These are phyloP conservation scores for Phymastichus coffea DNA, from an alignment of 1,140 invertebrate genomes.

Conservation along the genomic window DNA sequence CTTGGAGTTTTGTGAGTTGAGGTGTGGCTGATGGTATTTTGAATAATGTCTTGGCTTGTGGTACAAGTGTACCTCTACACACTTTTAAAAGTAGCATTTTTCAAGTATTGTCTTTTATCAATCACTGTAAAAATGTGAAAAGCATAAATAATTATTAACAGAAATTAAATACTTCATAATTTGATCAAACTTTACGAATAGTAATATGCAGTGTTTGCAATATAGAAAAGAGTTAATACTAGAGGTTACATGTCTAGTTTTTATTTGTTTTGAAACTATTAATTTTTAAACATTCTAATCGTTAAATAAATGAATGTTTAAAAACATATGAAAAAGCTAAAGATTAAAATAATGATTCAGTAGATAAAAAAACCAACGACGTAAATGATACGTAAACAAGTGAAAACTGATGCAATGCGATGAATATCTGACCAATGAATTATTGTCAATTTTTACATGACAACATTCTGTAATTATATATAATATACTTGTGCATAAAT, in stretches of 20 bases:
- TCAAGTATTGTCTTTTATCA: background rate
- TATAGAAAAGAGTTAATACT: too few relatives aligned
- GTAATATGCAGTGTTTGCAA: too few relatives aligned
- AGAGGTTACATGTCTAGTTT: too few relatives aligned
- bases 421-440: conserved; percentile 11
- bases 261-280: too few relatives aligned
- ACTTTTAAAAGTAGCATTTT: conserved; percentile 47
- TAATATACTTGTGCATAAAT: conserved; percentile 30
- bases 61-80: conserved; percentile 41
- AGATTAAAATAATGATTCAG: too few relatives aligned
- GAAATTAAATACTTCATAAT: too few relatives aligned
- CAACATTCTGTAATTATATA: too few relatives aligned
- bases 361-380: background rate
- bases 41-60: conserved; percentile 36
- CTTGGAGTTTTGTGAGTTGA: conserved; percentile 36
- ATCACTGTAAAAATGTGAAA: conserved; percentile 13
- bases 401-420: background rate
- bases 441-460: conserved; percentile 11
- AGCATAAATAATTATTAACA: too few relatives aligned
- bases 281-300: too few relatives aligned
- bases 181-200: too few relatives aligned
- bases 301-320: too few relatives aligned
- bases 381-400: conserved; percentile 4
- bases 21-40: conserved; percentile 35
- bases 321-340: too few relatives aligned